These are phyloP conservation scores for Sakesphorus luctuosus DNA, from an alignment of 2,113 vertebrate genomes.

Conservation along the genomic window DNA sequence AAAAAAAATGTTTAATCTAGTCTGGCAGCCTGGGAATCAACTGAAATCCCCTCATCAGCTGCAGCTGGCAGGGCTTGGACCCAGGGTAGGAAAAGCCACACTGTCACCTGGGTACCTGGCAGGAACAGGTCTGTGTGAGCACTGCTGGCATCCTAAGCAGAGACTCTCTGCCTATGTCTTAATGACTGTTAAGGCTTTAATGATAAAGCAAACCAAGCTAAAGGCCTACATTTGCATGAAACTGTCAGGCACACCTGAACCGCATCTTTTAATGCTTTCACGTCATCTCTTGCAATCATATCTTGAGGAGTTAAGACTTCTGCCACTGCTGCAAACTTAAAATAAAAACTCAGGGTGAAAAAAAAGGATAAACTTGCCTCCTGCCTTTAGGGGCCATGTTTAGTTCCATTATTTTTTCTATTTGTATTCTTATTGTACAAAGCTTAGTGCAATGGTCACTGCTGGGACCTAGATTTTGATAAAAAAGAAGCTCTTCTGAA, in stretches of 20 bases:
- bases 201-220: background rate
- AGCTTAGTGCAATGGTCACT: background rate
- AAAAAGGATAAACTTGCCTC: background rate
- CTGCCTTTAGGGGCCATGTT: background rate
- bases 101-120: background rate
- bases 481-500: background rate
- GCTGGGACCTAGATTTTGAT: background rate
- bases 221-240: background rate
- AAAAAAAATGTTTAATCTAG: background rate
- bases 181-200: background rate
- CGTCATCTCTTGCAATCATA: background rate
- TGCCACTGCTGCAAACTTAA: background rate
- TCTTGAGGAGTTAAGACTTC: background rate
- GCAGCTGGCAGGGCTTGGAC: background rate
- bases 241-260: background rate
- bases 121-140: background rate
- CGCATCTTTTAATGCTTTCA: background rate
- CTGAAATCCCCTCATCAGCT: background rate
- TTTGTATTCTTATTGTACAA: background rate
- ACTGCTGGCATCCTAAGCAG: background rate
- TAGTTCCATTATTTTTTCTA: background rate
- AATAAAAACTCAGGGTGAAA: conserved; percentile 10
- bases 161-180: background rate
- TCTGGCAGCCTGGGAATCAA: background rate
- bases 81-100: fast-evolving